phyloP scores from a whole-genome alignment of 2,113 vertebrate genomes.

The Sporophila hypoxantha region DNA sequence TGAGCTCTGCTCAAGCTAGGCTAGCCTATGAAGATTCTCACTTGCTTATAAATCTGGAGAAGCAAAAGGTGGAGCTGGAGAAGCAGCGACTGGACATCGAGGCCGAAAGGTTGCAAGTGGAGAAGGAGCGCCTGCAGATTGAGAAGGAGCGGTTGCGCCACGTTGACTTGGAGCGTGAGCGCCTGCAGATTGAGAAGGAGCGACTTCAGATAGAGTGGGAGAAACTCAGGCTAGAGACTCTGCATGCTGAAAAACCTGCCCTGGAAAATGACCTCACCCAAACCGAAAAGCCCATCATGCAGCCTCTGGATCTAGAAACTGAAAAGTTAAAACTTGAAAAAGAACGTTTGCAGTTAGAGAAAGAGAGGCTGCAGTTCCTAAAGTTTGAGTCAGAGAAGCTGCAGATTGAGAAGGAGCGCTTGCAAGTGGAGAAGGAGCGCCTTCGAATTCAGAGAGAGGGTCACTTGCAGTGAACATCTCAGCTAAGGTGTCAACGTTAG shows the following conservation, averaged over 20 bases:
- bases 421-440: conserved; percentile 90
- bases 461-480: conserved; percentile 68
- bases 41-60: conserved; percentile 83
- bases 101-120: conserved; percentile 82
- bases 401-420: conserved; percentile 90
- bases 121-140: conserved; percentile 84
- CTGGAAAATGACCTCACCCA: conserved; percentile 68
- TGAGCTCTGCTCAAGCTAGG: conserved; percentile 79
- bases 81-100: conserved; percentile 86
- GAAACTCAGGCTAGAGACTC: conserved; percentile 74
- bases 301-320: conserved; percentile 80
- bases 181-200: conserved; percentile 86
- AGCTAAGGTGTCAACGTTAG: background rate
- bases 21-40: conserved; percentile 74
- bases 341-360: conserved; percentile 87
- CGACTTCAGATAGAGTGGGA: conserved; percentile 86
- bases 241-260: conserved; percentile 70
- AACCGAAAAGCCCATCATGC: conserved; percentile 70
- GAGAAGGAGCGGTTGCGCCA: conserved; percentile 85
- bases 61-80: conserved; percentile 87
- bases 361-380: conserved; percentile 88
- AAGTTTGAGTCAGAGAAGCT: conserved; percentile 88
- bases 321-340: conserved; percentile 89
- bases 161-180: conserved; percentile 80
- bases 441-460: conserved; percentile 88